phyloP scores from a whole-genome alignment of 2,888 invertebrate species.

The Dolichopus griseipennis region DNA sequence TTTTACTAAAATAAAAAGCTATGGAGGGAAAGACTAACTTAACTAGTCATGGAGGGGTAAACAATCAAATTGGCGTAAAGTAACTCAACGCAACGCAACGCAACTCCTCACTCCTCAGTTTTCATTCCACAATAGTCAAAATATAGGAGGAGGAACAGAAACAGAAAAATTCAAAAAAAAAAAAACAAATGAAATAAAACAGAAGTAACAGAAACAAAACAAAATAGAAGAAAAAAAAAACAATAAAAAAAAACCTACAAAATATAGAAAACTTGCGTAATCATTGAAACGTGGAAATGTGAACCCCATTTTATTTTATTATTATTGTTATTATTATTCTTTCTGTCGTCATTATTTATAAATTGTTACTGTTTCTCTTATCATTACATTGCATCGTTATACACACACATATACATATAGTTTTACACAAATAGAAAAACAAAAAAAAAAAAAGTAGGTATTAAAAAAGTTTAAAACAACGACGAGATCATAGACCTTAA shows the following conservation, averaged over 20 bases:
- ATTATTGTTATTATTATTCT: neutral
- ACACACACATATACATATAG: no score
- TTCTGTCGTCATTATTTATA: no score
- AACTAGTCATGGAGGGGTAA: no score
- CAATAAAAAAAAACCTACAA: neutral
- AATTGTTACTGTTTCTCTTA: no score
- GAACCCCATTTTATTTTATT: neutral
- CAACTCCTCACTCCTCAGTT: no score
- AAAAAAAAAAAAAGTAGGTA: neutral
- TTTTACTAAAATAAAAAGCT: no score
- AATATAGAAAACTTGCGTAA: neutral
- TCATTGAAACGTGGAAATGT: slow-evolving; percentile 6
- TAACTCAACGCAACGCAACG: no score
- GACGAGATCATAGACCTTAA: slow-evolving; percentile 1
- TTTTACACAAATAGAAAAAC: neutral
- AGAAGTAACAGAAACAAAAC: neutral
- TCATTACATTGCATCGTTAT: no score
- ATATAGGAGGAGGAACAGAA: neutral
- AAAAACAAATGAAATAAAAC: neutral
- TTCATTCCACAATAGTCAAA: no score
- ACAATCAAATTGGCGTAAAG: no score
- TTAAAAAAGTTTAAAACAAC: neutral
- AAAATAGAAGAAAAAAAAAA: neutral
- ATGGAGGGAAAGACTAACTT: no score
- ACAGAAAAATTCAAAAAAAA: neutral